These are phyloP conservation scores for Myotis davidii DNA, from an alignment of 2,113 vertebrate species.

Conservation along the genomic window DNA sequence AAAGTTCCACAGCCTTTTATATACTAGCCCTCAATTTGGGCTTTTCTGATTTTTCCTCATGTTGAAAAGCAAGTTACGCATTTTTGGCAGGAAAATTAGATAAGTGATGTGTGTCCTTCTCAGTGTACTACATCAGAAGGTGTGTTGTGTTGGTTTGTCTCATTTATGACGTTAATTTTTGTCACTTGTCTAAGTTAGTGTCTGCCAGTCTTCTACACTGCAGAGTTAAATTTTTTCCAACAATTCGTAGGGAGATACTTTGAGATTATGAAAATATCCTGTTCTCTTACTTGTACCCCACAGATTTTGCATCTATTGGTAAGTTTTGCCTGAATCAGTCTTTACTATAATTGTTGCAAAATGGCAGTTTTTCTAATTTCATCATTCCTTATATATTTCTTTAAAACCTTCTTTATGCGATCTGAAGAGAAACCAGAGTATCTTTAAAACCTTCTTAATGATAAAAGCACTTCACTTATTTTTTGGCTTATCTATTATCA, in stretches of 20 bases:
- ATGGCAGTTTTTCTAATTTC: background rate
- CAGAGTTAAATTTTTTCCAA: background rate
- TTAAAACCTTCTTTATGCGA: slow-evolving; percentile 1
- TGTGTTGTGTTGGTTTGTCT: background rate
- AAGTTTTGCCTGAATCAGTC: background rate
- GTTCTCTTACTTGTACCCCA: background rate
- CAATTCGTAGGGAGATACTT: background rate
- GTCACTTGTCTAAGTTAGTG: background rate
- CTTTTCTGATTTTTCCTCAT: background rate
- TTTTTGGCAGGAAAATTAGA: background rate
- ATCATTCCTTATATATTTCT: background rate
- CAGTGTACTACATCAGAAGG: background rate
- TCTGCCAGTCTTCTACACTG: background rate
- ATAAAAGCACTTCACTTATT: background rate
- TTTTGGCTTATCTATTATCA: background rate
- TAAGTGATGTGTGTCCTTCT: background rate
- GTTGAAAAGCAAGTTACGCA: background rate
- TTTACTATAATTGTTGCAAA: slow-evolving; percentile 7
- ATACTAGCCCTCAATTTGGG: background rate
- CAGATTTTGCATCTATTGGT: background rate
- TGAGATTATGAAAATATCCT: slow-evolving; percentile 16
- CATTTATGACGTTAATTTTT: background rate
- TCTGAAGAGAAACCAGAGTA: too few relatives aligned
- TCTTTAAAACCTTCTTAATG: background rate
- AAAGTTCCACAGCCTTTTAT: background rate